Base-by-base conservation (phyloP, 2,888 invertebrate species). In the Mesorhabditis sp. region DNA sequence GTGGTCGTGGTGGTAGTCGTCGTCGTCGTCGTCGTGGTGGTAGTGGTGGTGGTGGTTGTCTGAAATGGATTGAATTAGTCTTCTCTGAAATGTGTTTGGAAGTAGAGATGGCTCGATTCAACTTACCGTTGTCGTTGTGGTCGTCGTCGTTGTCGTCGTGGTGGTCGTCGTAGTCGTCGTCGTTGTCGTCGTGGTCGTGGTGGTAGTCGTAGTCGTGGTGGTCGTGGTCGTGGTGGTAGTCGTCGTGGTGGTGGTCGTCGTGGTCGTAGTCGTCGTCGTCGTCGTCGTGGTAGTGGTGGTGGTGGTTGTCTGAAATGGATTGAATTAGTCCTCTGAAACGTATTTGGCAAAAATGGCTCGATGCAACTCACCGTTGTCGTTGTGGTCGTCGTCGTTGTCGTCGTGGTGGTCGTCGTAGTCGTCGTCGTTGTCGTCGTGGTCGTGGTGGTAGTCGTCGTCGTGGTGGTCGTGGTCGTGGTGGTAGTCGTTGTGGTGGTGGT, bases 1-100 rank as follows among this genome's bases (percentile, higher is more conserved):
- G 65, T 68, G 2, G 45, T 13, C 6, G 13, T 62, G 28, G 68
- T 63, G 4, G 63, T 63, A 43, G 68, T 65, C 43, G 65, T 68
- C 4, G 68, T 68, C 6, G 44, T 43, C 10, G 58, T 62, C 15
- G 68, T 42, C n/a, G 68, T 63, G 15, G 63, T 65, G 10, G 68
- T 64, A 28, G 62, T 42, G 13, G 58, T 58, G 13, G 43, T 68
- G 6, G 68, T 63, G 7, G 63, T 41, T 44, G 65, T 43, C 58
- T 50, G 58, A 50, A 50, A 13, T 50, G 10, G 58, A 10, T 50
- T 28, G 28, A 28, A 28, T 28, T 2, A 28, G 28, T 28, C 28
- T 28, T 28, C 28, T 28, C 28, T 28, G 2, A 28, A 50, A 50
- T 50, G 7, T n/a, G 58, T 50, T 50, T 50, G 58, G n/a, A 50